Evolutionary conservation across 1,140 invertebrate genomes (phyloP).

Genomic region (Trichomalopsis sarcophagae): DNA sequence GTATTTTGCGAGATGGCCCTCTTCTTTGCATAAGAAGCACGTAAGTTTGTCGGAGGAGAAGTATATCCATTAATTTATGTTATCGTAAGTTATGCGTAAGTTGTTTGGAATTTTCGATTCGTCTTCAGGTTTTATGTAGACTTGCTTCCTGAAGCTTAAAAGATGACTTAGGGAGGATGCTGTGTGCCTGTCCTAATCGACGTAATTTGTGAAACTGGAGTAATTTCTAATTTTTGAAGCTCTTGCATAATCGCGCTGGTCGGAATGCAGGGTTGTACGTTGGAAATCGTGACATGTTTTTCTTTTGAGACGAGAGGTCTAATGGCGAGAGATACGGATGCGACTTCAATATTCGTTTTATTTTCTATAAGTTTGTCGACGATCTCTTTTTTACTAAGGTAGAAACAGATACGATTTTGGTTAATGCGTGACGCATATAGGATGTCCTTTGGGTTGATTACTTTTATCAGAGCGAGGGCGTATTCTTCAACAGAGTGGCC

Average conservation of each 20-base stretch:
- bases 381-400: constrained; percentile 31
- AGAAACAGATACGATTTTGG: constrained; percentile 47
- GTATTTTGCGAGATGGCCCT: too few species aligned
- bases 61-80: too few species aligned
- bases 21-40: too few species aligned
- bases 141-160: constrained; percentile 27
- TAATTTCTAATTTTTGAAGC: constrained; percentile 15
- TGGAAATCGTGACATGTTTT: constrained; percentile 28
- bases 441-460: constrained; percentile 42
- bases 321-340: neutral
- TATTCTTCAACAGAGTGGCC: constrained; percentile 39
- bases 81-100: constrained; percentile 9
- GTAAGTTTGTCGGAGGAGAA: neutral
- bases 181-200: constrained; percentile 9
- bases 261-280: constrained; percentile 27
- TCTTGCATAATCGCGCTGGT: too few species aligned
- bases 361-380: constrained; percentile 37
- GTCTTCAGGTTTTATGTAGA: constrained; percentile 22
- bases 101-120: constrained; percentile 22
- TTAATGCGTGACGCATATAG: constrained; percentile 41
- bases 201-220: neutral
- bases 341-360: constrained; percentile 40
- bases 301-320: constrained; percentile 24
- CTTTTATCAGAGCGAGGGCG: constrained; percentile 19
- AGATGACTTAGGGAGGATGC: constrained; percentile 1